Percentiles rank a stretch among this genome's conserved stretches.
Evolutionary conservation across 2,888 invertebrate species (phyloP).

Genomic region (Agapostemon virescens): DNA sequence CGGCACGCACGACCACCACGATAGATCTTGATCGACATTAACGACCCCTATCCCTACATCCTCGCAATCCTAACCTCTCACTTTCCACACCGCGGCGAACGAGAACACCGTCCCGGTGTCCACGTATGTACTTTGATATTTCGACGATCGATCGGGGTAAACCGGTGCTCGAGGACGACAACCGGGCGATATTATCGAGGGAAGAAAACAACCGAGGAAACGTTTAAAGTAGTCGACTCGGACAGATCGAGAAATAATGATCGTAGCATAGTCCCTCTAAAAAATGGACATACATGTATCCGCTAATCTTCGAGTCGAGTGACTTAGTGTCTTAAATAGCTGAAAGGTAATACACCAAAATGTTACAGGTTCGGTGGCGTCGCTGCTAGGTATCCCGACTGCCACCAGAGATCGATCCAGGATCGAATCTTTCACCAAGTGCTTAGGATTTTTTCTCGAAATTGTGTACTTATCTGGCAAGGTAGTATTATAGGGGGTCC

Average conservation of each 20-base stretch:
- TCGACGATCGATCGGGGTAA: neutral
- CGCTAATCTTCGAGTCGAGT: slow-evolving; percentile 6
- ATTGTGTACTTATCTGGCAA: neutral
- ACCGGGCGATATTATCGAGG: neutral
- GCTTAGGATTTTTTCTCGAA: neutral
- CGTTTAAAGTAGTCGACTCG: neutral
- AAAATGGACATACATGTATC: neutral
- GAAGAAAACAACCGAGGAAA: neutral
- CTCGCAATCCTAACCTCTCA: slow-evolving; percentile 1
- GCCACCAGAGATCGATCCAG: neutral
- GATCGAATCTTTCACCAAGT: neutral
- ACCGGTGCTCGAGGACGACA: slow-evolving; percentile 38
- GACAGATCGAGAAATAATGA: neutral
- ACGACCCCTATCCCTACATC: neutral
- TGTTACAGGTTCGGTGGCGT: neutral
- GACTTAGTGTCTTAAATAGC: slow-evolving; percentile 13
- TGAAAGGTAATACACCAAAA: neutral
- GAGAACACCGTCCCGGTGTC: slow-evolving; percentile 19
- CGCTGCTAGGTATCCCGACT: neutral
- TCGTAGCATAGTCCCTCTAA: neutral
- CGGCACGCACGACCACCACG: slow-evolving; percentile 50
- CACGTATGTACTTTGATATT: slow-evolving; percentile 33
- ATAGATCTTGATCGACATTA: slow-evolving; percentile 51
- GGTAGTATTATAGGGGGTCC: neutral
- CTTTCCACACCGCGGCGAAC: slow-evolving; percentile 12